Evolutionary conservation across 2,888 invertebrate genomes (phyloP), one percentile per base, ranked within the genome.

Genomic region (Dolichomitus sp.): DNA sequence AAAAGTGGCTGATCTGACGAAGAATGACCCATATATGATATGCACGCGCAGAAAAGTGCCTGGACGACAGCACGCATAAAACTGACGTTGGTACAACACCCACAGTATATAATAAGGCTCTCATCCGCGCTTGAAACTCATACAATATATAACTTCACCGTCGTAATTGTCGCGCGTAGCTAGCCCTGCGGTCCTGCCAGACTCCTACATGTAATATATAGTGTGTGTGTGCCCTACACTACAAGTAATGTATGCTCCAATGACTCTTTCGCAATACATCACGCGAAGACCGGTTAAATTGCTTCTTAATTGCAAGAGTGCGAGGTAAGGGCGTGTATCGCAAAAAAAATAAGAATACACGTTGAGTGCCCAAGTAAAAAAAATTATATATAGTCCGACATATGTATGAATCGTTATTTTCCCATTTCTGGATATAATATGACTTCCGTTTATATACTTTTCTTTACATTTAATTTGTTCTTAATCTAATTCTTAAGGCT

Each of bases 291-390:
- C 77, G 79, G 81, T 78, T 83, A 80, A 84, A 86, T 84, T 81
- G 84, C 83, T 83, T 73, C 84, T 84, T 86, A 86, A 87, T 86
- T 86, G 81, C 77, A 78, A 40, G 63, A 80, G 57, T 45, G 63
- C 68, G 73, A 70, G 68, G 23, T 23, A 2, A 69, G 50, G 63
- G 80, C 52, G 54, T 61, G 70, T 72, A 65, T 80, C 70, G 63
- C 73, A 45, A 83, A 76, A n/a, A 73, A 65, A 72, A 50, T 54
- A 76, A 72, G 69, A 52, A 76, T n/a, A 5, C 42, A 57, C 57
- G 42, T 69, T 9, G 27, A 54, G 52, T 12, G 68, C n/a, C n/a
- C n/a, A n/a, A n/a, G n/a, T n/a, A n/a, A n/a, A n/a, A n/a, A n/a
- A n/a, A n/a, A n/a, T n/a, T n/a, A n/a, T n/a, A n/a, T n/a, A n/a